These are phyloP conservation scores for Heteronetta atricapilla DNA, from an alignment of 2,113 vertebrate genomes.

Conservation along the genomic window DNA sequence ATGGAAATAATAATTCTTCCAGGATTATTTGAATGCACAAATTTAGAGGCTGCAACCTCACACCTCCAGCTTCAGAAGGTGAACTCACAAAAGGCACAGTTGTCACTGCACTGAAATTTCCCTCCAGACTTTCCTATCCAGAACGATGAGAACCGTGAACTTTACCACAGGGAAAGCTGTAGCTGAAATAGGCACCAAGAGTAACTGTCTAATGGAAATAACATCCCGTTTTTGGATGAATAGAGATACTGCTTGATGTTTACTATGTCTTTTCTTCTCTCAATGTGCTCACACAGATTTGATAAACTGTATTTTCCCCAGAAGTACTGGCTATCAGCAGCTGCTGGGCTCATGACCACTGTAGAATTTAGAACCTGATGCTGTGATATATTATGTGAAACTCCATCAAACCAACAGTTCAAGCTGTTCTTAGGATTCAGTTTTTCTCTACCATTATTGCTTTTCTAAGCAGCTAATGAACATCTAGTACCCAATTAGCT, in stretches of 20 bases:
- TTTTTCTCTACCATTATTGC: not conserved
- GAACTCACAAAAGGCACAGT: not conserved
- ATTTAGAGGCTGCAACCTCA: not conserved
- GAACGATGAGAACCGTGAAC: not conserved
- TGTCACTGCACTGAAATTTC: not conserved
- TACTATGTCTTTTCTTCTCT: not conserved
- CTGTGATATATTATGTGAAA: not conserved
- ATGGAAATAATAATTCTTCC: not conserved
- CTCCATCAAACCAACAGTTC: not conserved
- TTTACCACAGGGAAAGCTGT: not conserved
- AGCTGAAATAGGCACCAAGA: not conserved
- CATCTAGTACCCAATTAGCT: not conserved
- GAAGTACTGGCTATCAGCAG: not conserved
- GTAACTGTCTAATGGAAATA: not conserved
- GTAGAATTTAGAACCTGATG: not conserved
- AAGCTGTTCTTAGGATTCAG: not conserved
- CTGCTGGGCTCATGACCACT: not conserved
- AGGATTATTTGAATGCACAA: not conserved
- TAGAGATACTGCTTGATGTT: not conserved
- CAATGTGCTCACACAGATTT: not conserved
- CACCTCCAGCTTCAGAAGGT: not conserved
- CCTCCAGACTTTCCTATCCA: not conserved
- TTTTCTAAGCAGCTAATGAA: not conserved
- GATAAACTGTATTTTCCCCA: not conserved
- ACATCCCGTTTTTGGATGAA: accelerated